phyloP scores from a whole-genome alignment of 1,140 invertebrate species.

The Aphelinus certus region DNA sequence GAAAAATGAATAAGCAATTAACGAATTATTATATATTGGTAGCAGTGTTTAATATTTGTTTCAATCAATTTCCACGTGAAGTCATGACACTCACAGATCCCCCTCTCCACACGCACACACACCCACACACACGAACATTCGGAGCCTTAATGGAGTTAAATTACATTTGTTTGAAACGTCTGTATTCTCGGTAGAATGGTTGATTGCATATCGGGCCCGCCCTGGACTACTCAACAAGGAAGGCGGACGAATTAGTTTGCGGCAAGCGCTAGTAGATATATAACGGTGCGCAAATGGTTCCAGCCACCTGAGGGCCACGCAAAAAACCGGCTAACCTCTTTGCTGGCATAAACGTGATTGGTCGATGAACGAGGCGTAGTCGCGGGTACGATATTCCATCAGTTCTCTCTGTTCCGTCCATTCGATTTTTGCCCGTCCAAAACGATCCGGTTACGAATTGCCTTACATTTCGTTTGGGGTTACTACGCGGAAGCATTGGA shows the following conservation, averaged over 20 bases:
- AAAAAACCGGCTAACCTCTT: not conserved
- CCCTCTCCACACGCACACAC: not conserved
- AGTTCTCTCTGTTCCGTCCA: not conserved
- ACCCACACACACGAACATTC: no score
- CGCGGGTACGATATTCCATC: not conserved
- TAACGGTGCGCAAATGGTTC: constrained; percentile 9
- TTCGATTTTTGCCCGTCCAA: not conserved
- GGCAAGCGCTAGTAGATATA: not conserved
- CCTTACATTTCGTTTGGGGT: constrained; percentile 11
- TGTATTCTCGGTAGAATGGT: no score
- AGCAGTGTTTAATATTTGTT: no score
- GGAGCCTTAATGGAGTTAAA: no score
- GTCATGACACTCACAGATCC: no score
- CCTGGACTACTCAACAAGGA: constrained; percentile 7
- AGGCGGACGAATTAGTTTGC: constrained; percentile 4
- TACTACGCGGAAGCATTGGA: not conserved
- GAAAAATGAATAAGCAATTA: no score
- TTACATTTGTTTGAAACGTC: no score
- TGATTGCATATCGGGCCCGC: not conserved
- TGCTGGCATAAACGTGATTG: not conserved
- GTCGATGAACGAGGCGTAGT: not conserved
- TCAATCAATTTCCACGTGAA: no score
- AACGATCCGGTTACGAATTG: constrained; percentile 6
- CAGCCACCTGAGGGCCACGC: not conserved
- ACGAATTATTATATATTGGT: no score